Evolutionary conservation across 2,888 invertebrate species (phyloP).

Genomic region (Drosophila nigricruria): DNA sequence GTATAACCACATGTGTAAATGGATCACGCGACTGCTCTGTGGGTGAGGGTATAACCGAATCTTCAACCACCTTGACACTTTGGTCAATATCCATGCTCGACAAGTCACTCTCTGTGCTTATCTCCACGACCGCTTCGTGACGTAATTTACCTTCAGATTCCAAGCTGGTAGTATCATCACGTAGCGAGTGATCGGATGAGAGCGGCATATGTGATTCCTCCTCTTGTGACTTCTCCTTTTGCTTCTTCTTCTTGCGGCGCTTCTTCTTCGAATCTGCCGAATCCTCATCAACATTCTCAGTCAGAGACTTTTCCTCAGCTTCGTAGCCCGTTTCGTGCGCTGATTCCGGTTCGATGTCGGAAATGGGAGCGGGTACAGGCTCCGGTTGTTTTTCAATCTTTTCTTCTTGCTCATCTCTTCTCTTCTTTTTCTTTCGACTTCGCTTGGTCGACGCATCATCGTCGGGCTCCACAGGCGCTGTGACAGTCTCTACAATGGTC

Average conservation of each 20-base stretch:
- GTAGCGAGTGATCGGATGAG: slow-evolving; percentile 85
- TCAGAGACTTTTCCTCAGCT: slow-evolving; percentile 88
- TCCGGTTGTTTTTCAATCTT: slow-evolving; percentile 66
- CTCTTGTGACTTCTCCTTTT: slow-evolving; percentile 80
- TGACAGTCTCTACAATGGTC: slow-evolving; percentile 82
- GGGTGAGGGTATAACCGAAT: slow-evolving; percentile 87
- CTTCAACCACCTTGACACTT: slow-evolving; percentile 89
- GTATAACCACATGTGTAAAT: slow-evolving; percentile 86
- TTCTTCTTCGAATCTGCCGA: slow-evolving; percentile 78
- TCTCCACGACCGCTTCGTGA: slow-evolving; percentile 83
- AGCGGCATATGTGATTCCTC: slow-evolving; percentile 86
- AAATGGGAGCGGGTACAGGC: slow-evolving; percentile 30
- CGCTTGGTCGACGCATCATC: slow-evolving; percentile 86
- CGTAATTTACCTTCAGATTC: slow-evolving; percentile 74
- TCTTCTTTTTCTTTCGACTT: slow-evolving; percentile 89
- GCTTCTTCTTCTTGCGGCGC: slow-evolving; percentile 86
- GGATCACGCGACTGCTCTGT: slow-evolving; percentile 87
- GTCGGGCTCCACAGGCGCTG: slow-evolving; percentile 74
- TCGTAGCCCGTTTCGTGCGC: slow-evolving; percentile 89
- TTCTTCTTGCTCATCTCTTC: slow-evolving; percentile 84
- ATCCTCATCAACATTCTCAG: slow-evolving; percentile 79
- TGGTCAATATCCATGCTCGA: slow-evolving; percentile 86
- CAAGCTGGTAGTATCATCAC: slow-evolving; percentile 78
- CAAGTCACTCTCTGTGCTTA: slow-evolving; percentile 84
- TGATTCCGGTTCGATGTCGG: slow-evolving; percentile 81